These are phyloP conservation scores for Sitobion miscanthi DNA, from an alignment of 1,140 invertebrate genomes.

Conservation along the genomic window DNA sequence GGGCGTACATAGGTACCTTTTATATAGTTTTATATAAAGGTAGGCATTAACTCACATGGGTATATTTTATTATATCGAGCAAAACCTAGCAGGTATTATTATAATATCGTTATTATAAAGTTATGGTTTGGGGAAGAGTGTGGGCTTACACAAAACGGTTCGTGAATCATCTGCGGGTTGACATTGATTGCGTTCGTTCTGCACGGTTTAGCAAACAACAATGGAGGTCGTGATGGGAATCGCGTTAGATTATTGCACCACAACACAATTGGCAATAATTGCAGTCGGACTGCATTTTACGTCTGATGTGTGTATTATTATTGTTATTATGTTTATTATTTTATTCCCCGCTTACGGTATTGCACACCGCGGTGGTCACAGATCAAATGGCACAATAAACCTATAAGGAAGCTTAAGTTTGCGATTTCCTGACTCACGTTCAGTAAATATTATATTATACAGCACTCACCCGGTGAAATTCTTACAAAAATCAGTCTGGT, in stretches of 20 bases:
- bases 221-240: conserved; percentile 53
- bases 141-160: not conserved
- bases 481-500: too few species aligned
- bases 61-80: not conserved
- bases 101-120: not conserved
- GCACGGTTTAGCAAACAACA: not conserved
- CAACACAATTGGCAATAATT: conserved; percentile 31
- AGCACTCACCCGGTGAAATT: not conserved
- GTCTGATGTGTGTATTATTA: not conserved
- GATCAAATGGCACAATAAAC: not conserved
- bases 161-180: conserved; percentile 25
- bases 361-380: not conserved
- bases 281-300: not conserved
- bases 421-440: not conserved
- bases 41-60: too few species aligned
- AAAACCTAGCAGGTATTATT: not conserved
- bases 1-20: not conserved
- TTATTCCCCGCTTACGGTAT: not conserved
- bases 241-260: not conserved
- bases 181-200: conserved; percentile 38
- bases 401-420: not conserved
- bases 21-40: not conserved
- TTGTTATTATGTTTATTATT: not conserved
- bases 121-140: not conserved
- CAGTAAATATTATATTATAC: too few species aligned